These are phyloP conservation scores for Acarapis woodi DNA, from an alignment of 1,140 invertebrate genomes.

Conservation along the genomic window DNA sequence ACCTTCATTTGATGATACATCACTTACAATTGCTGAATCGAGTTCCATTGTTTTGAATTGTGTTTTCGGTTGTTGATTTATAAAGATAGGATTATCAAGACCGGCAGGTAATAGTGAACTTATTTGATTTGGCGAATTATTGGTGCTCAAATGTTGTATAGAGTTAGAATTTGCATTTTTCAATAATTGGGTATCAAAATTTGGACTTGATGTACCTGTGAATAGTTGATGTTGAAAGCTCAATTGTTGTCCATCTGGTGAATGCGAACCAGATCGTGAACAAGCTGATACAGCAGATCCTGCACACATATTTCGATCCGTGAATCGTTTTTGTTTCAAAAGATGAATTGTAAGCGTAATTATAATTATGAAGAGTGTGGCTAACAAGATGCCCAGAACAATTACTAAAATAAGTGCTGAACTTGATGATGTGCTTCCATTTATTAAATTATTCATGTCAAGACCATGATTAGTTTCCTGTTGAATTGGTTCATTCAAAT, in stretches of 20 bases:
- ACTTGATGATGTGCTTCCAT: not conserved
- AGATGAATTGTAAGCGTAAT: constrained; percentile 38
- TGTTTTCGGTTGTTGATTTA: not conserved
- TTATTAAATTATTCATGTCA: constrained; percentile 3
- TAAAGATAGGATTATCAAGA: constrained; percentile 14
- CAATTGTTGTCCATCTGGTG: not conserved
- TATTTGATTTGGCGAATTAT: not conserved
- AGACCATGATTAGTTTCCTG: not conserved
- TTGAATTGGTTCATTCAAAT: not conserved
- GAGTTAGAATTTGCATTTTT: not conserved
- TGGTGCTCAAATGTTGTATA: not conserved
- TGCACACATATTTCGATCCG: not conserved
- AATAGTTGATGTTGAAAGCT: not conserved
- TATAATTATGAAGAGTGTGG: constrained; percentile 36
- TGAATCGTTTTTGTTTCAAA: constrained; percentile 31
- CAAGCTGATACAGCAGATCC: constrained; percentile 1
- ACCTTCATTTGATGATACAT: constrained; percentile 5
- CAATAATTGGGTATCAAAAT: not conserved
- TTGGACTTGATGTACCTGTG: not conserved
- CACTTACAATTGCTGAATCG: constrained; percentile 7
- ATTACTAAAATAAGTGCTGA: constrained; percentile 27
- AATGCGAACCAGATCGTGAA: not conserved
- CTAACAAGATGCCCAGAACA: constrained; percentile 36
- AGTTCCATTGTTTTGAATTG: not conserved
- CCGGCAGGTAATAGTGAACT: no score